Evolutionary conservation across 2,113 vertebrate species (phyloP), one percentile per base, ranked within the genome.

Genomic region (Hippotragus niger): DNA sequence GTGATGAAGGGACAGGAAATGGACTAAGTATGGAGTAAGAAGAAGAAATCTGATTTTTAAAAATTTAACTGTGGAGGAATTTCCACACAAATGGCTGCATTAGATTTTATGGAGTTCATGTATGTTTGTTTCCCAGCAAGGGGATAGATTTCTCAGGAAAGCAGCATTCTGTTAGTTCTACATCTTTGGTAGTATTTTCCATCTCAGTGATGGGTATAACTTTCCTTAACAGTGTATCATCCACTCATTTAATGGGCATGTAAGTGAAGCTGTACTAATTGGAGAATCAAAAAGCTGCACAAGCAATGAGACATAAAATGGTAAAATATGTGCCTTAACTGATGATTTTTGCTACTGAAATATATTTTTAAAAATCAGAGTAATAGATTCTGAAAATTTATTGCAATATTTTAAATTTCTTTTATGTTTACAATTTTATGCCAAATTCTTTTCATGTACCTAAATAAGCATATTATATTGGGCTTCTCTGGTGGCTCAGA

Each of bases 251-350:
- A 99, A 99, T 7, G 99, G 99, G 60, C 99, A 99, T 0, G 99
- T 99, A 53, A 99, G 99, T 40, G 99, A 99, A 45, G 99, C 99
- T 95, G 98, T 99, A 97, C 99, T 99, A 93, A 99, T 99, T 74
- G 99, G 99, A 99, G 99, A 99, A 91, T 71, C 99, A 99, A 78
- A 99, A 99, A 99, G 89, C 98, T 99, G 10, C 88, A 98, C 81
- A 99, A 98, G 33, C 96, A 98, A 21, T 98, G 97, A n/a, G 78
- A 98, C 25, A 31, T 91, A 4, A 97, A 97, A 0, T 98, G 80
- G 97, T 94, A 52, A 84, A 58, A 10, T 58, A 52, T 0, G 58
- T 98, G 96, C 97, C 91, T 98, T 98, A 94, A 78, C 58, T 80
- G 64, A 0, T 64, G 92, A 64, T 92, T 45, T 84, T 95, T 53